Evolutionary conservation across 1,140 invertebrate genomes (phyloP), one percentile per base, ranked within the genome.

Genomic region (Zophobas atratus): DNA sequence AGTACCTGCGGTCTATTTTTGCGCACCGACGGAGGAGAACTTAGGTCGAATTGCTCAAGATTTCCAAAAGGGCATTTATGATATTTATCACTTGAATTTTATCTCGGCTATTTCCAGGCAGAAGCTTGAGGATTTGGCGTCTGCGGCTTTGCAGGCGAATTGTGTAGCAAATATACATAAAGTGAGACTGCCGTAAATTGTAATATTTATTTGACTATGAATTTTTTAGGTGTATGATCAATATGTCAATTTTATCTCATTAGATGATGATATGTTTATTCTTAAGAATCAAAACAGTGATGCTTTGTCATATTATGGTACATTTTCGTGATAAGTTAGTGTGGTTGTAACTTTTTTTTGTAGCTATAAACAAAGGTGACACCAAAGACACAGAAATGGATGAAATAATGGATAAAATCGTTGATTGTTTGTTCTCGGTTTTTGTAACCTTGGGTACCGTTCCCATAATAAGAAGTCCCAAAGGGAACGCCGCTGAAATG

Each of bases 1-100:
- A 90, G 98, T 99, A 8, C 98, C 98, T 79, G 98, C 97, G 5
- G 93, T 99, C 57, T 99, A 99, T 88, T 99, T 99, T 87, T 98
- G 99, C 87, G 91, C 95, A 81, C 98, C 99, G n/a, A 95, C 94
- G 39, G 96, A 99, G 85, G 97, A 99, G 87, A 99, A 99, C 89
- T 90, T 99, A 36, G 93, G 93, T 51, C 90, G 97, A 81, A 99
- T 99, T 79, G 94, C 94, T 72, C 95, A 98, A 88, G 97, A 98
- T 87, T 92, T 99, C 75, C 93, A 96, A 80, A 96, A 95, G 87
- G 93, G 94, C 38, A 88, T 98, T 32, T 99, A 99, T 87, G 98
- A 99, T 84, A 91, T 93, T 46, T 99, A 98, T 88, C 97, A 98
- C 86, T 88, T 99, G 3, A 99, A 99, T 88, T 99, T 99, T 84